A percentile compares a stretch with the other conserved stretches of the same genome.
These are phyloP conservation scores for Tyto alba DNA, from an alignment of 2,113 vertebrate genomes.

Conservation along the genomic window DNA sequence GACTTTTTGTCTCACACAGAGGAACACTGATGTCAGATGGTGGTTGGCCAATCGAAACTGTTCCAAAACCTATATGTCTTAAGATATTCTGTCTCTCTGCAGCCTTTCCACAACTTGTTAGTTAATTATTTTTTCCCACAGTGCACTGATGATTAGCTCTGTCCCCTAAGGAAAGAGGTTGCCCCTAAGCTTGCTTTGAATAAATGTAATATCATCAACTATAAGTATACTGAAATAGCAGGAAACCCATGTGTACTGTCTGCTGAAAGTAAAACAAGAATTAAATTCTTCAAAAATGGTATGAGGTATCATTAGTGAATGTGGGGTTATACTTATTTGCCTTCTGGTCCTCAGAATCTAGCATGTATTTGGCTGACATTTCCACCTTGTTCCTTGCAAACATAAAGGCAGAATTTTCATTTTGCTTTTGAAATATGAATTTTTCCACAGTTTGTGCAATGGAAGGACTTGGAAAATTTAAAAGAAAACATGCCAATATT, in stretches of 20 bases:
- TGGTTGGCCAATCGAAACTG: background rate
- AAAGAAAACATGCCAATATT: background rate
- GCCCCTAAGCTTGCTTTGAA: background rate
- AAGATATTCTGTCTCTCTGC: background rate
- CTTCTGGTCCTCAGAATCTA: background rate
- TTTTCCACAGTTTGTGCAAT: background rate
- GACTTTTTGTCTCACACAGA: conserved; percentile 27
- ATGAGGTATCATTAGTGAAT: background rate
- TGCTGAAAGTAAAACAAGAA: background rate
- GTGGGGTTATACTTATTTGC: background rate
- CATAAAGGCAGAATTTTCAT: background rate
- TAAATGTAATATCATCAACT: background rate
- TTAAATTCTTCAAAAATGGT: background rate
- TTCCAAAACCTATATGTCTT: background rate
- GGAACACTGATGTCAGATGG: background rate
- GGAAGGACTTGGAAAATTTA: background rate
- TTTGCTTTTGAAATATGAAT: background rate
- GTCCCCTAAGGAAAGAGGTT: background rate
- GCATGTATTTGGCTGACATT: background rate
- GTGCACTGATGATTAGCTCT: background rate
- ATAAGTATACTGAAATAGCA: background rate
- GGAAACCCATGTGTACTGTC: background rate
- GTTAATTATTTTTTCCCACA: background rate
- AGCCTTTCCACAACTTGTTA: background rate
- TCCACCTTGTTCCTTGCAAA: background rate